These are phyloP conservation scores for Netelia virgata DNA, from an alignment of 2,888 invertebrate genomes.

Conservation along the genomic window DNA sequence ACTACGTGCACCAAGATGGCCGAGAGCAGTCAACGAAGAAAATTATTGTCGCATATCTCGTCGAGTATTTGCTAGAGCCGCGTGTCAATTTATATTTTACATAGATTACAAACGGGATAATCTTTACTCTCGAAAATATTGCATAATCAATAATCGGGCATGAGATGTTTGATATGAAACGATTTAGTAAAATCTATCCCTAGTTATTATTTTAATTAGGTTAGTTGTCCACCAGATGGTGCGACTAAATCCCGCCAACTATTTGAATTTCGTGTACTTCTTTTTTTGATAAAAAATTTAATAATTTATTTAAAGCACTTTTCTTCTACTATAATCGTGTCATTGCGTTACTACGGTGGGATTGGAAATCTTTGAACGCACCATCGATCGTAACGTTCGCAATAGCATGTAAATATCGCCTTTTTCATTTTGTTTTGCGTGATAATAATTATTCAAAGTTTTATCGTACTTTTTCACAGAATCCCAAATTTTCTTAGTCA, in stretches of 20 bases:
- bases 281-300: background rate
- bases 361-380: background rate
- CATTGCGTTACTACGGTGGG: conserved; percentile 50
- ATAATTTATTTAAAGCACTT: background rate
- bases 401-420: too few species aligned
- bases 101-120: background rate
- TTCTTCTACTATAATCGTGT: background rate
- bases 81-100: background rate
- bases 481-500: background rate
- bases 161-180: background rate
- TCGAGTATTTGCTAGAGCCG: background rate
- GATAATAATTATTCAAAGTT: background rate
- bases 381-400: background rate
- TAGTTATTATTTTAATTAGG: background rate
- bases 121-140: background rate
- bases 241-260: conserved; percentile 27
- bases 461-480: background rate
- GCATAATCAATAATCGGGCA: background rate
- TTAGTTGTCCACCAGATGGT: background rate
- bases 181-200: background rate
- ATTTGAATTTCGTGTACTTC: background rate
- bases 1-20: conserved; percentile 65
- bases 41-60: background rate
- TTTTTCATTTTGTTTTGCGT: background rate
- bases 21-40: conserved; percentile 13